These are phyloP conservation scores for Conopomorpha cramerella DNA, from an alignment of 1,140 invertebrate species.

Conservation along the genomic window DNA sequence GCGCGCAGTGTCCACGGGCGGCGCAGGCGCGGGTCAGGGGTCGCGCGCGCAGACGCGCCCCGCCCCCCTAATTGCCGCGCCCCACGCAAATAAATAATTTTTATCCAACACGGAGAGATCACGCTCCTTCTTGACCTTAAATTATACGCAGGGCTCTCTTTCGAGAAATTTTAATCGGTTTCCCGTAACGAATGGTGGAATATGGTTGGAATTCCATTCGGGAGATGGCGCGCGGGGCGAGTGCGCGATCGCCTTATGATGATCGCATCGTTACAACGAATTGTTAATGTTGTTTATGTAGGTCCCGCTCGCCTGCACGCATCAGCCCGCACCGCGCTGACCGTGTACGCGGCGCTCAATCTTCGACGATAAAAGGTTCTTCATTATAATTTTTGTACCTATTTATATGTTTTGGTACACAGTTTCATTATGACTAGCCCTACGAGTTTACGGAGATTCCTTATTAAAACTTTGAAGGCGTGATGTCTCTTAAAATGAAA, in stretches of 20 bases:
- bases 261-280: constrained; percentile 38
- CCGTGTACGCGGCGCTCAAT: too few relatives aligned
- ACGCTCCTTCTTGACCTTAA: constrained; percentile 42
- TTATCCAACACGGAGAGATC: constrained; percentile 33
- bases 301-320: too few relatives aligned
- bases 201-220: constrained; percentile 12
- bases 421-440: too few relatives aligned
- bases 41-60: constrained; percentile 35
- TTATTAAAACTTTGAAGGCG: neutral
- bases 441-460: neutral
- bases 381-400: too few relatives aligned
- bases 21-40: constrained; percentile 26
- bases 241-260: constrained; percentile 7
- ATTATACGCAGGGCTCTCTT: constrained; percentile 35
- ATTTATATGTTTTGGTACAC: too few relatives aligned
- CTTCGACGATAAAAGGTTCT: too few relatives aligned
- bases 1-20: constrained; percentile 7
- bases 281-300: constrained; percentile 46
- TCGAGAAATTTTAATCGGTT: constrained; percentile 32
- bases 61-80: constrained; percentile 49
- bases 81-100: constrained; percentile 56
- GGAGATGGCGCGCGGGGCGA: constrained; percentile 17
- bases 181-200: constrained; percentile 14
- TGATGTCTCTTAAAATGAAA: too few relatives aligned
- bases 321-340: too few relatives aligned